These are phyloP conservation scores for Heteromormyrus szaboi DNA, from an alignment of 2,797 vertebrate species.

Conservation along the genomic window DNA sequence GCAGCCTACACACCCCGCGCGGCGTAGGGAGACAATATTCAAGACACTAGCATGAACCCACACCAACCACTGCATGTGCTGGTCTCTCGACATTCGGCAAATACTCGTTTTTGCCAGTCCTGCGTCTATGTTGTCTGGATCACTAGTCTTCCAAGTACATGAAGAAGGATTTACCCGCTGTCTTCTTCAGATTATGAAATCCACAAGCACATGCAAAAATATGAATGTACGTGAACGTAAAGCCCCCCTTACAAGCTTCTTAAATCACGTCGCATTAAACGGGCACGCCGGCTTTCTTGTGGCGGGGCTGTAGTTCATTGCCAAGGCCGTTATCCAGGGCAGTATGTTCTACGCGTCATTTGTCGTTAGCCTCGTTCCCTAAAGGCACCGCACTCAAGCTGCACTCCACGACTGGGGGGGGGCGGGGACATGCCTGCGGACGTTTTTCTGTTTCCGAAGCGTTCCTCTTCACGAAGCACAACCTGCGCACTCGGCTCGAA, in stretches of 20 bases:
- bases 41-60: neutral
- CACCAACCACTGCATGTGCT: neutral
- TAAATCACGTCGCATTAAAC: neutral
- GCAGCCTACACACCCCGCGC: neutral
- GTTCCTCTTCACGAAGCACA: neutral
- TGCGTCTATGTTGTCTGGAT: neutral
- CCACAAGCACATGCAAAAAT: neutral
- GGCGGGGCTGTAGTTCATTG: neutral
- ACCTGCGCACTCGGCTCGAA: neutral
- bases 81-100: neutral
- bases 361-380: neutral
- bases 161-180: conserved; percentile 12
- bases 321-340: neutral
- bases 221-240: neutral
- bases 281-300: neutral
- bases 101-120: neutral
- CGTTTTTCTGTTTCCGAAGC: neutral
- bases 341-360: neutral
- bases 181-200: conserved; percentile 12
- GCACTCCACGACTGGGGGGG: neutral
- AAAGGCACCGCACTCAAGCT: neutral
- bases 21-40: neutral
- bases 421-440: neutral
- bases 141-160: conserved; percentile 11
- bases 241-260: neutral